phyloP scores from a whole-genome alignment of 2,113 vertebrate genomes.

The Brachyistius frenatus region DNA sequence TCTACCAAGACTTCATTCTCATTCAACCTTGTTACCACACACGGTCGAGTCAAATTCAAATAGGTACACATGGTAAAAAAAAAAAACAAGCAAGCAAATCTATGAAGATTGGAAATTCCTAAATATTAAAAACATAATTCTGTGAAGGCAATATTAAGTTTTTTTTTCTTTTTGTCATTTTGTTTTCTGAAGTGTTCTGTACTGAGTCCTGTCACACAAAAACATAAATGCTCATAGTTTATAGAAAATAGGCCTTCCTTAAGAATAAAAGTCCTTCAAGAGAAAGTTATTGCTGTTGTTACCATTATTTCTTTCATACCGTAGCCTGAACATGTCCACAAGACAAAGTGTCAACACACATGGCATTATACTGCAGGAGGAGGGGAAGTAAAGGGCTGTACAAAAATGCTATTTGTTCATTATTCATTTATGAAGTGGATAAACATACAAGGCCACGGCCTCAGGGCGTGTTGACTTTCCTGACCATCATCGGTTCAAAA shows the following conservation, averaged over 20 bases:
- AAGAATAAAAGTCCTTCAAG: not conserved
- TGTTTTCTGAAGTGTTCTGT: not conserved
- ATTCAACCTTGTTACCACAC: conserved; percentile 23
- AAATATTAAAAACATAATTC: not conserved
- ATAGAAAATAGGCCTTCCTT: too few relatives aligned
- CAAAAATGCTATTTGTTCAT: conserved; percentile 24
- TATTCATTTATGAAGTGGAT: conserved; percentile 36
- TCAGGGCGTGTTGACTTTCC: conserved; percentile 3
- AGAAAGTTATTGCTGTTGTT: not conserved
- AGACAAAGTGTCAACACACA: conserved; percentile 12
- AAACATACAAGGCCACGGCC: conserved; percentile 33
- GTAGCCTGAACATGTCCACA: conserved; percentile 4
- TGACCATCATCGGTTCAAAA: conserved; percentile 35
- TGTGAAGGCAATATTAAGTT: not conserved
- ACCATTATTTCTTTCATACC: not conserved
- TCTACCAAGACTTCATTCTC: conserved; percentile 17
- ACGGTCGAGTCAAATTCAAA: not conserved
- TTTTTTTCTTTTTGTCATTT: not conserved
- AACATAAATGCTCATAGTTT: not conserved
- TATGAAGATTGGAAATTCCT: not conserved
- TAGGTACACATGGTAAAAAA: not conserved
- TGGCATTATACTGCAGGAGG: not conserved
- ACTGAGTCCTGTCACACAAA: not conserved
- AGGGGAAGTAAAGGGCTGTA: not conserved
- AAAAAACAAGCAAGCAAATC: conserved; percentile 15